Base-by-base conservation (phyloP, 2,888 invertebrate species). In the Patella depressa region DNA sequence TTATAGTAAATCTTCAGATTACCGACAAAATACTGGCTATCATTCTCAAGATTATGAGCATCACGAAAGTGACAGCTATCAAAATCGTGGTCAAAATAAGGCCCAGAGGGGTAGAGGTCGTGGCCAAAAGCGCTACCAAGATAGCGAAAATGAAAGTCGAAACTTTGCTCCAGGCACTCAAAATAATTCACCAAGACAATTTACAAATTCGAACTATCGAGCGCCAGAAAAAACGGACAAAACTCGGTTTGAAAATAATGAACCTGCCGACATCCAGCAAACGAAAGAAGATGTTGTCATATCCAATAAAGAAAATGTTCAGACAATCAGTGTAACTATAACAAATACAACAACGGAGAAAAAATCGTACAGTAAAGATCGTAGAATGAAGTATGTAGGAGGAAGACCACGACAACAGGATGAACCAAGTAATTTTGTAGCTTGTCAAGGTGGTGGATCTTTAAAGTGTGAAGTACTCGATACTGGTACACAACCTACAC, bases 351-450 rank as follows among this genome's bases (percentile, higher is more conserved):
- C 83, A 29, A 83, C 81, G 11, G 87, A 87, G 77, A 81, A 83
- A 76, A 86, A 86, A 65, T 87, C 86, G 11, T 86, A 87, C 73
- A 82, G 85, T 34, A 85, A 86, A 71, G 86, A 86, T 11, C 75
- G 87, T 15, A 80, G 84, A 53, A 84, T 78, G 5, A 83, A 84
- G 73, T 77, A 79, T 17, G 78, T 82, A 17, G 80, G 82, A 24
- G 79, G 81, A 17, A 82, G 14, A 65, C 65, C 83, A 59, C 72
- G 82, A 14, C 73, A 78, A 12, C 82, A 81, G 70, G 82, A 84
- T 34, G 72, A 76, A 14, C 45, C 73, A 29, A 65, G 59, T 24
- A 80, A 78, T 80, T 78, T 78, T 3, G 79, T 81, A 9, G 45
- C 45, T 45, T 45, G 45, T 45, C 45, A 45, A 9, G 45, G 9